A percentile compares a stretch with the other conserved stretches of the same genome.
These are phyloP conservation scores for Brachystomella parvula DNA, from an alignment of 1,140 invertebrate genomes.

Conservation along the genomic window DNA sequence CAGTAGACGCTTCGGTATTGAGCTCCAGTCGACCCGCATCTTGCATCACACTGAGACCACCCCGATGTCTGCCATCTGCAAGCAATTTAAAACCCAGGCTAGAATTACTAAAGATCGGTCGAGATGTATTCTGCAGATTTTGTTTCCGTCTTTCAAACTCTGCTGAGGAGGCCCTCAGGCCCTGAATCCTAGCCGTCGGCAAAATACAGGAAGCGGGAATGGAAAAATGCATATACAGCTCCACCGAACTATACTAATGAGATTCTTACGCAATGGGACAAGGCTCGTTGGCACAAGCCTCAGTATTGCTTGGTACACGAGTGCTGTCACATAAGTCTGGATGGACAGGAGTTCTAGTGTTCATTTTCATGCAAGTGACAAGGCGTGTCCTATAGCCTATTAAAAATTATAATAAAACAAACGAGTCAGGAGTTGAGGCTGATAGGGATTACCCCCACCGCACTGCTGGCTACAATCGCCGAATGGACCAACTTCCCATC, in stretches of 20 bases:
- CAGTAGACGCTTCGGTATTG: conserved; percentile 54
- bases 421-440: too few relatives aligned
- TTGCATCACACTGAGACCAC: conserved; percentile 51
- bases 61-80: conserved; percentile 64
- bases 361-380: conserved; percentile 7
- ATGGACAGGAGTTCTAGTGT: conserved; percentile 54
- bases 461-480: conserved; percentile 70
- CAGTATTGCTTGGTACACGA: conserved; percentile 56
- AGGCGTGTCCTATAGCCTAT: conserved; percentile 12
- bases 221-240: too few relatives aligned
- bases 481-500: conserved; percentile 71
- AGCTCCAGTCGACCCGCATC: conserved; percentile 14
- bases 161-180: too few relatives aligned
- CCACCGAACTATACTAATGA: too few relatives aligned
- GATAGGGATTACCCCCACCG: conserved; percentile 81
- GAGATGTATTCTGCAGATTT: too few relatives aligned
- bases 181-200: too few relatives aligned
- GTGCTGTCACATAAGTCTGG: conserved; percentile 67
- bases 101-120: too few relatives aligned
- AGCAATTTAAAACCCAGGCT: conserved; percentile 6
- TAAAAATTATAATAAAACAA: too few relatives aligned
- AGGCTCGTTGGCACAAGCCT: conserved; percentile 63
- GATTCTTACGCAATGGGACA: conserved; percentile 58
- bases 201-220: too few relatives aligned
- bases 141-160: too few relatives aligned